Base-by-base conservation (phyloP, 2,888 invertebrate genomes). In the Aphrophora alni region DNA sequence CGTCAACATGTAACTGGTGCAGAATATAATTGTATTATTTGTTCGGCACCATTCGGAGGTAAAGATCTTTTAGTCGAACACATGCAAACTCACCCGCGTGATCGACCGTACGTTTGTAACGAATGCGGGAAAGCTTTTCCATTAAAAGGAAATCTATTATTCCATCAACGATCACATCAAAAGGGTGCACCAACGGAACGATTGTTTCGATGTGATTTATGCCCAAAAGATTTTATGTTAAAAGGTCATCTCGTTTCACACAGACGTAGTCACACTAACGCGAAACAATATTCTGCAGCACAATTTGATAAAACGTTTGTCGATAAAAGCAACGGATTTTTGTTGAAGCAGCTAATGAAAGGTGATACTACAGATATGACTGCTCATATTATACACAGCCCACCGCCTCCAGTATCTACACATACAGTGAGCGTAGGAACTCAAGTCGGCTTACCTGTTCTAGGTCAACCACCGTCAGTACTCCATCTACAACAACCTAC, bases 191-290 rank as follows among this genome's bases (percentile, higher is more conserved):
- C 91, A 83, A 92, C 91, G 82, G 92, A 92, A 84, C 89, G 93
- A 80, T 92, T 92, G 0, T 95, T 94, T 89, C 91, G 93, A 78
- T 96, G 96, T 87, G 95, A 95, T 85, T 89, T 96, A 78, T 96
- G 96, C 86, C 94, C 94, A 71, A 96, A 96, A 88, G 95, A 95
- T 87, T 96, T 96, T 87, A 94, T 95, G 90, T 95, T 95, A 89
- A 96, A 96, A 91, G 95, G 95, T 89, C 95, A 95, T 88, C 89
- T 95, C 85, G 94, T 94, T 77, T 93, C 95, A n/a, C 95, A 96
- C 87, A 91, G 95, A 85, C 92, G 95, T 81, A 94, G 94, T 78
- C 96, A 96, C 88, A 92, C 93, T 38, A 93, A 92, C 84, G 91
- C 83, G 33, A 86, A 84, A 76, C 76, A 83, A 69, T 84, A 82